Percentiles rank a stretch among this genome's conserved stretches.
phyloP scores from a whole-genome alignment of 1,140 invertebrate species.

The Ceratina japonica region DNA sequence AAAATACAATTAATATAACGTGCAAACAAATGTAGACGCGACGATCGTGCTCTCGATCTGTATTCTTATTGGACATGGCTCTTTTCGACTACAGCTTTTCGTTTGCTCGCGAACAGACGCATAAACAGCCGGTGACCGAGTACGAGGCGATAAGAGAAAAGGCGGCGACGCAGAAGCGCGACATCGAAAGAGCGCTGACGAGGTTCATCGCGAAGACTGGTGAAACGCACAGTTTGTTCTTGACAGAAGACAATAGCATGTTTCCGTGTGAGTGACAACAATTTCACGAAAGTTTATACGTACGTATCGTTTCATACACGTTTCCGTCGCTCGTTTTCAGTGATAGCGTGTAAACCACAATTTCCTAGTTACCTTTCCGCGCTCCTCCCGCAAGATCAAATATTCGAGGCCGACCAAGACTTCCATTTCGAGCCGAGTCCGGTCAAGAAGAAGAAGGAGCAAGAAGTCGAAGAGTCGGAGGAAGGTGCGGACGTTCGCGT shows the following conservation, averaged over 20 bases:
- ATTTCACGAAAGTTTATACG: constrained; percentile 17
- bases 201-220: constrained; percentile 97
- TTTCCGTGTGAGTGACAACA: constrained; percentile 87
- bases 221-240: constrained; percentile 93
- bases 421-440: constrained; percentile 83
- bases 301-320: constrained; percentile 17
- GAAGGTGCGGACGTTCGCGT: no score
- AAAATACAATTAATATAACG: no score
- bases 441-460: constrained; percentile 82
- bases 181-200: constrained; percentile 95
- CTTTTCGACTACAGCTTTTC: neutral
- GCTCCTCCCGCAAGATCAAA: constrained; percentile 94
- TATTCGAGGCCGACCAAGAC: constrained; percentile 95
- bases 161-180: constrained; percentile 94
- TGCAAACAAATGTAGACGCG: no score
- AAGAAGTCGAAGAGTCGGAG: constrained; percentile 79
- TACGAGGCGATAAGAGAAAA: constrained; percentile 98
- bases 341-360: constrained; percentile 92
- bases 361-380: constrained; percentile 92
- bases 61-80: no score
- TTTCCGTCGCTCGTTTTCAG: no score
- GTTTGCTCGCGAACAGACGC: constrained; percentile 83
- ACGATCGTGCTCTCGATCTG: no score
- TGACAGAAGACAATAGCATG: constrained; percentile 91
- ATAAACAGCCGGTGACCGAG: constrained; percentile 97